Evolutionary conservation across 1,140 invertebrate genomes (phyloP), one percentile per base, ranked within the genome.

Genomic region (Aphidius ervi): DNA sequence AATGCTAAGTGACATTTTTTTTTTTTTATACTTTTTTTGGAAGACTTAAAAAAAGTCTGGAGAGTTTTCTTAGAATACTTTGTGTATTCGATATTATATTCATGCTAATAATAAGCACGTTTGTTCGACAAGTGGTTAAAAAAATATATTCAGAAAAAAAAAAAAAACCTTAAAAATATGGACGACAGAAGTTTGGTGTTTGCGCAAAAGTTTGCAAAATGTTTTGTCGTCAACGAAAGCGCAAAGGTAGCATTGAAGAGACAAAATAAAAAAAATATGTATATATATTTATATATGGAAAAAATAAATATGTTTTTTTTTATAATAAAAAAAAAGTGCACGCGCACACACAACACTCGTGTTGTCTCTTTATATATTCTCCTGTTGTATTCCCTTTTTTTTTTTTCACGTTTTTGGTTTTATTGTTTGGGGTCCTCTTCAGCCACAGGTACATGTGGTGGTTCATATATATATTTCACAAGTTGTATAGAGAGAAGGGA

Each of bases 21-120:
- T 9, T 23, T n/a, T 16, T 20, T 16, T 42, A 16, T 16, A 16
- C 16, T 9, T 23, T n/a, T 16, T 20, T 16, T 42, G 23, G 23
- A 4, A 1, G 67, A 71, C 66, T 55, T 46, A 66, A 67, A 72
- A 76, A 54, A 70, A 75, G 2, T 31, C 23, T 31, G 23, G 57
- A 47, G 56, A 49, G 23, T 52, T 49, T 31, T 31, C 48, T 49
- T 31, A 31, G 23, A 31, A 31, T 31, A 31, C 4, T 31, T 0
- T 31, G 23, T 31, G 7, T 43, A 45, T 40, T 31, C 65, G 67
- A 61, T 68, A 20, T 70, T 70, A 74, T 70, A 74, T 73, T 73
- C 72, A 66, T 67, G 63, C 59, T 59, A 67, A 65, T 63, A 76
- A 75, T 75, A 70, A 75, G 63, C 74, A 73, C 64, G 55, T 67